A percentile compares a stretch with the other conserved stretches of the same genome.
Conservation (phyloP, 2,113 vertebrate species). For the Steatornis caripensis region DNA sequence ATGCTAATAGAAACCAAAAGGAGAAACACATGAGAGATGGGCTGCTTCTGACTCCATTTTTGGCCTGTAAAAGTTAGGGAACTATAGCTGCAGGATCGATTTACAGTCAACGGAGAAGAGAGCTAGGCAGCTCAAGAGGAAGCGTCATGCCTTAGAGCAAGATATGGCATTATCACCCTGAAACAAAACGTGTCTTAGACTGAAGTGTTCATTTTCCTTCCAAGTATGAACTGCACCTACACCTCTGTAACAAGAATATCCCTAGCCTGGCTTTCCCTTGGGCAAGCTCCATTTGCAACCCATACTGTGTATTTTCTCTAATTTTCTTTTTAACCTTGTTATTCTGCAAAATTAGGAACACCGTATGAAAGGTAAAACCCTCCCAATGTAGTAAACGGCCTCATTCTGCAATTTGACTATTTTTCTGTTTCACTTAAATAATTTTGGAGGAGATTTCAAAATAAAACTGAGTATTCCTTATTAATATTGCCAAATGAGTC, state of each 20-base stretch:
- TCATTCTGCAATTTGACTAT: neutral
- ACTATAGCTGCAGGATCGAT: neutral
- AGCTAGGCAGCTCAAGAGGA: neutral
- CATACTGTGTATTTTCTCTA: neutral
- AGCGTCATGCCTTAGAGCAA: neutral
- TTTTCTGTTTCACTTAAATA: neutral
- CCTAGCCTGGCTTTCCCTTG: neutral
- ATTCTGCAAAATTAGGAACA: neutral
- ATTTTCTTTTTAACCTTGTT: neutral
- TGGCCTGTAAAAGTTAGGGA: neutral
- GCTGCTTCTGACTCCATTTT: neutral
- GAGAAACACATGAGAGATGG: neutral
- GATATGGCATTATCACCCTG: neutral
- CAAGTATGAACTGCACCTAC: neutral
- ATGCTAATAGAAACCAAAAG: neutral
- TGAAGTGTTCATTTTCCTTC: neutral
- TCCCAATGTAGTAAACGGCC: neutral
- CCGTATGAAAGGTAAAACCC: neutral
- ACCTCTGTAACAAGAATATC: neutral
- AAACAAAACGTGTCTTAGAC: rapidly evolving
- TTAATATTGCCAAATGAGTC: conserved; percentile 20
- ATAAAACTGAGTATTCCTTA: neutral
- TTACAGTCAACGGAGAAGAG: neutral
- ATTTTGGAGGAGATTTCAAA: conserved; percentile 1
- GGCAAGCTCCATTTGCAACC: neutral